Evolutionary conservation across 2,888 invertebrate genomes (phyloP).

Genomic region (Limulus polyphemus): DNA sequence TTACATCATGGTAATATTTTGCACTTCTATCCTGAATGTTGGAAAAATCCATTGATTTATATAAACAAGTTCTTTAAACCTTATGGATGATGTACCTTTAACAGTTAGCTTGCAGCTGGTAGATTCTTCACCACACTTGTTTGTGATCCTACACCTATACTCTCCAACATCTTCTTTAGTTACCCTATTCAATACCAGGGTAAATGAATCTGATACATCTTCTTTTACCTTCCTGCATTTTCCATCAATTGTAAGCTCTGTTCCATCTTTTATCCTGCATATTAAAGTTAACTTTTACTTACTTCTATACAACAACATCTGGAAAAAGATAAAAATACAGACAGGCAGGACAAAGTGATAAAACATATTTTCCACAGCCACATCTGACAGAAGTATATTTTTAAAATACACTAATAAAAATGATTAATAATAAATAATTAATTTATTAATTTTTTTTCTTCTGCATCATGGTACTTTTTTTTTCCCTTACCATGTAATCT

Average conservation of each 20-base stretch:
- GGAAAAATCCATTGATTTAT: neutral
- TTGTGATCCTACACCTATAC: constrained; percentile 42
- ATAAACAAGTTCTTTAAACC: neutral
- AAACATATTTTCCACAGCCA: too few species aligned
- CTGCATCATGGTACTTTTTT: constrained; percentile 39
- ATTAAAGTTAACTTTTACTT: constrained; percentile 30
- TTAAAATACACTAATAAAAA: too few species aligned
- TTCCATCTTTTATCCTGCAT: constrained; percentile 55
- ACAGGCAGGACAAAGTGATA: too few species aligned
- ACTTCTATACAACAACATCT: too few species aligned
- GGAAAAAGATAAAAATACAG: too few species aligned
- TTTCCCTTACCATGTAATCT: constrained; percentile 37
- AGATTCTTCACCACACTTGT: constrained; percentile 21
- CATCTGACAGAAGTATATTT: too few species aligned
- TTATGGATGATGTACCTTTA: constrained; percentile 5
- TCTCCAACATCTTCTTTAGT: constrained; percentile 65
- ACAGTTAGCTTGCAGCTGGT: constrained; percentile 34
- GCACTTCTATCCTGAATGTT: constrained; percentile 1
- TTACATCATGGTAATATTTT: too few species aligned
- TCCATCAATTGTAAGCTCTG: constrained; percentile 48
- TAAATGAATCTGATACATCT: constrained; percentile 75
- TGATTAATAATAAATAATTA: too few species aligned
- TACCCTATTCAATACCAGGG: constrained; percentile 77
- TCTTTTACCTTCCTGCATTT: constrained; percentile 52
- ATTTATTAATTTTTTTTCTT: too few species aligned